Percentiles rank a stretch among this genome's conserved stretches.
These are phyloP conservation scores for Trachelipus rathkii DNA, from an alignment of 1,140 invertebrate genomes.

Conservation along the genomic window DNA sequence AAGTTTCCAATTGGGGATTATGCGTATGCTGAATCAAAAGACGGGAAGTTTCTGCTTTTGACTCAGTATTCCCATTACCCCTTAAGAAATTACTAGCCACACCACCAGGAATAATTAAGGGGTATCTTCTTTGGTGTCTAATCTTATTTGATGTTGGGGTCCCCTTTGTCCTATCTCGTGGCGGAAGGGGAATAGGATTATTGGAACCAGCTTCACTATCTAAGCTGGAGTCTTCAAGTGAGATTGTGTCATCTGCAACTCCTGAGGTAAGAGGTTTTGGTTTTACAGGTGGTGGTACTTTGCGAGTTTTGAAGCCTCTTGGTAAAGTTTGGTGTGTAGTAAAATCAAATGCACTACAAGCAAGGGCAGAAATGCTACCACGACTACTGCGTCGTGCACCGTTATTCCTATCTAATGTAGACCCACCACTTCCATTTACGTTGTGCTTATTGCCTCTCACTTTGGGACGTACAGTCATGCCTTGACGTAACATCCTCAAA, in stretches of 20 bases:
- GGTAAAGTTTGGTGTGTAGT: constrained; percentile 47
- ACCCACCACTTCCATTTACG: constrained; percentile 29
- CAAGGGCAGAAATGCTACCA: constrained; percentile 16
- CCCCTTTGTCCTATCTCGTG: constrained; percentile 69
- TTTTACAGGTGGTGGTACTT: constrained; percentile 37
- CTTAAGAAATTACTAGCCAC: constrained; percentile 38
- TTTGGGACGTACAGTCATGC: constrained; percentile 60
- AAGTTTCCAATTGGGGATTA: constrained; percentile 40
- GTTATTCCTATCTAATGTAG: constrained; percentile 46
- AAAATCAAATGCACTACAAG: constrained; percentile 40
- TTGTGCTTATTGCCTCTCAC: constrained; percentile 59
- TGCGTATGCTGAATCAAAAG: constrained; percentile 43
- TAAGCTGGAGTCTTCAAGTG: neutral
- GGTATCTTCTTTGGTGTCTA: constrained; percentile 79
- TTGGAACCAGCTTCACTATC: constrained; percentile 51
- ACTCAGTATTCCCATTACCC: constrained; percentile 33
- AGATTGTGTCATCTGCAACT: constrained; percentile 28
- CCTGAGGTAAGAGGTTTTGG: constrained; percentile 43
- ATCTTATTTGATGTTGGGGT: constrained; percentile 61
- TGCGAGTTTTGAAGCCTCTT: constrained; percentile 40
- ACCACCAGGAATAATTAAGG: constrained; percentile 67
- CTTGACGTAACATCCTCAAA: constrained; percentile 65
- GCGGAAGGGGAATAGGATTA: constrained; percentile 76
- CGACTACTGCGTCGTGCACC: constrained; percentile 35
- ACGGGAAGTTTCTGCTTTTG: constrained; percentile 26